Evolutionary conservation across 2,113 vertebrate genomes (phyloP), one percentile per base, ranked within the genome.

Genomic region (Eulacestoma nigropectus): DNA sequence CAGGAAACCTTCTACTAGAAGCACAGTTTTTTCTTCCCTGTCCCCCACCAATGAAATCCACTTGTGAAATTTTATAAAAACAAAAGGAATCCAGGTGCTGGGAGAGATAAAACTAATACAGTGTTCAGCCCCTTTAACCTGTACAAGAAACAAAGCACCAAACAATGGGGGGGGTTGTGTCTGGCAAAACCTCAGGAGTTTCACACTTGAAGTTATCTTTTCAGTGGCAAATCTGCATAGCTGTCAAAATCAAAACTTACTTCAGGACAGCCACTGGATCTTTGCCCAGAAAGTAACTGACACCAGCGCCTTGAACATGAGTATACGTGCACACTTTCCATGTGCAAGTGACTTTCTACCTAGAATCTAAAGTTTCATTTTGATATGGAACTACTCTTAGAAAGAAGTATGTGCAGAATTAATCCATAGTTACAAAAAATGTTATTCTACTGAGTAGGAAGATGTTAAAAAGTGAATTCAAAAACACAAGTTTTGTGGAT

Each of bases 171-270:
- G 3, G 13, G 11, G 7, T 6, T 52, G 15, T 35, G 27, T 55
- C 70, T 91, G 90, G 83, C 76, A 86, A 75, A 87, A 50, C 7
- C 8, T 62, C 57, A 65, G 14, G 37, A 67, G 13, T 65, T 87
- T 74, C 59, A 90, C 72, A 88, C 88, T 87, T 78, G 33, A 94
- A 87, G 29, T 67, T 84, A 52, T 85, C 56, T 86, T 81, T 78
- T 55, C 88, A 90, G 46, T 70, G 76, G 46, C 63, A 73, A 47
- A 91, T 84, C 62, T 87, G 93, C 73, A 52, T 47, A 80, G 56
- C 29, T 94, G 90, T 95, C 89, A 96, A 96, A 96, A 91, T 25
- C 39, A 56, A 59, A 82, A 87, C 18, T 32, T 56, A 39, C 55
- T 87, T 87, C 82, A 94, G 52, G 82, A 80, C 59, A 89, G 39